Evolutionary conservation across 2,888 invertebrate genomes (phyloP), one percentile per base, ranked within the genome.

Genomic region (Bombyx huttoni): DNA sequence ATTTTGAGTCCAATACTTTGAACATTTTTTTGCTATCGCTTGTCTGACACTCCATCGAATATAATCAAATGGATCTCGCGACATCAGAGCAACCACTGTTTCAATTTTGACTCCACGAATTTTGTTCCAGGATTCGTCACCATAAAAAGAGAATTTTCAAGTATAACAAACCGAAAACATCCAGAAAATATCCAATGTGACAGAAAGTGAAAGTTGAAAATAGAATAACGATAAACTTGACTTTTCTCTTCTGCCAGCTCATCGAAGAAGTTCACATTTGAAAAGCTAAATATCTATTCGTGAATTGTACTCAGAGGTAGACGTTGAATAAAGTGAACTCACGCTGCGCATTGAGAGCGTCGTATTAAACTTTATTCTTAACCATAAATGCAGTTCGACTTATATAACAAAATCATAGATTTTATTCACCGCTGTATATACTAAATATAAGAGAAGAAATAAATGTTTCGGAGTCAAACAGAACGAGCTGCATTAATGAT

Each of bases 1-100:
- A 68, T 63, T 79, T 80, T 10, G 87, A 67, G 52, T 87, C 87
- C 55, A 81, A 86, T 58, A 85, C 83, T 72, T 85, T 78, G 54
- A 77, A 74, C 58, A 86, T 58, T 77, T 82, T 85, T 70, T 85
- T 85, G 62, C 82, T 84, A 73, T 86, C 85, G 67, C 73, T 75
- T 58, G 75, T 51, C 64, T 82, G 77, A 75, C 80, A 78, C 67
- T 86, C 87, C 87, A 88, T 87, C 67, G 64, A 55, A 75, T 64
- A 63, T 67, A 64, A 52, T 67, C 65, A 49, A 75, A 73, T 45
- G 68, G 68, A 62, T 77, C 77, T 56, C 58, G 59, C 54, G 65
- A 68, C 81, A 80, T 82, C 54, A 68, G 69, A 72, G 56, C 56
- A 53, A 47, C 46, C 14, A 12, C 40, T 10, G 12, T 40, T 40